phyloP scores from a whole-genome alignment of 2,888 invertebrate species.

The Cerastis leucographa region DNA sequence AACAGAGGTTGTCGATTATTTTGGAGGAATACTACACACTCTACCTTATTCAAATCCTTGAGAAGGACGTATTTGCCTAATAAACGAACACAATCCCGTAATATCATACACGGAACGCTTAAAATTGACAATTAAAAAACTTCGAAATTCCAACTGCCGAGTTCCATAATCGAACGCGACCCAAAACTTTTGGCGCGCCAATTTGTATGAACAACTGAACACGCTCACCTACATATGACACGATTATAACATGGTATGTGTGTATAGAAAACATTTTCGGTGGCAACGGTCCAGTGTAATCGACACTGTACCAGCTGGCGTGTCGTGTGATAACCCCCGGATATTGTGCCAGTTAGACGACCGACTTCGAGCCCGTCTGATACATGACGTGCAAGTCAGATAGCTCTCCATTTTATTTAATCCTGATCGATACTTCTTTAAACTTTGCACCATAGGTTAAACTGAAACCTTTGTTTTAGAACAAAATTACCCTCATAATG shows the following conservation, averaged over 20 bases:
- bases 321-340: slow-evolving; percentile 75
- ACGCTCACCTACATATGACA: slow-evolving; percentile 51
- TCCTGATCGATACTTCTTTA: slow-evolving; percentile 22
- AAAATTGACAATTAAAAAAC: slow-evolving; percentile 40
- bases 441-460: background rate
- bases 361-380: slow-evolving; percentile 59
- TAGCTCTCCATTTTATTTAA: slow-evolving; percentile 32
- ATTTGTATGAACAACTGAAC: slow-evolving; percentile 63
- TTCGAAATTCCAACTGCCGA: slow-evolving; percentile 31
- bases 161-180: slow-evolving; percentile 54
- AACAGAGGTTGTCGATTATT: too few relatives aligned
- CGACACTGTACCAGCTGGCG: slow-evolving; percentile 78
- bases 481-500: background rate
- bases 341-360: slow-evolving; percentile 79
- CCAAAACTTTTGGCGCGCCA: slow-evolving; percentile 60
- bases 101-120: slow-evolving; percentile 6
- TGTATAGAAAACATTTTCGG: slow-evolving; percentile 64
- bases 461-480: background rate
- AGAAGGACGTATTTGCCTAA: background rate
- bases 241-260: slow-evolving; percentile 51
- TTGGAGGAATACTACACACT: background rate
- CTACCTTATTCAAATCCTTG: background rate
- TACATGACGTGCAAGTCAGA: slow-evolving; percentile 54
- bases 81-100: slow-evolving; percentile 10
- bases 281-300: slow-evolving; percentile 80